These are phyloP conservation scores for Idaea biselata DNA, from an alignment of 2,888 invertebrate genomes.

Conservation along the genomic window DNA sequence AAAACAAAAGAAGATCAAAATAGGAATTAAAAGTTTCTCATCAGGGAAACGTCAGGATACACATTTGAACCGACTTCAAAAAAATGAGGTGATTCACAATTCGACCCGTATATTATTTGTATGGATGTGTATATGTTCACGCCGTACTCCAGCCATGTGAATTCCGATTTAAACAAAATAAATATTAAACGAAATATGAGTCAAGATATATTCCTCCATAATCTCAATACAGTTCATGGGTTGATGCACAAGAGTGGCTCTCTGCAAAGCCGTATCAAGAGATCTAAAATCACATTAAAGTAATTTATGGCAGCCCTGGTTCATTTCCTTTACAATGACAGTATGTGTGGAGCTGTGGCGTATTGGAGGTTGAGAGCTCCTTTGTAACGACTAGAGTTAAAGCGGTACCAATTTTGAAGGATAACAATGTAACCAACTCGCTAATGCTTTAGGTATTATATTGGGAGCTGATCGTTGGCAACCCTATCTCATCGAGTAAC, in stretches of 20 bases:
- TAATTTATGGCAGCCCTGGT: conserved; percentile 17
- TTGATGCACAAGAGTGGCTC: conserved; percentile 1
- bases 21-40: too few relatives aligned
- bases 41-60: too few relatives aligned
- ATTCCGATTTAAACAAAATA: too few relatives aligned
- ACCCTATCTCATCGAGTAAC: too few relatives aligned
- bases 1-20: too few relatives aligned
- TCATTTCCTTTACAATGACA: conserved; percentile 18
- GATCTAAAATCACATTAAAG: conserved; percentile 15
- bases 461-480: too few relatives aligned
- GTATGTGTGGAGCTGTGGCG: conserved; percentile 11
- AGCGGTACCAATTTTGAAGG: neutral
- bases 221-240: neutral
- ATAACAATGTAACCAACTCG: neutral
- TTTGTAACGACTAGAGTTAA: neutral
- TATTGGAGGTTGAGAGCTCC: neutral
- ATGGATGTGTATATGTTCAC: too few relatives aligned
- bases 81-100: too few relatives aligned
- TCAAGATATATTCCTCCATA: neutral
- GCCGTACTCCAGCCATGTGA: too few relatives aligned
- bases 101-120: too few relatives aligned
- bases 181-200: neutral
- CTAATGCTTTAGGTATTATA: too few relatives aligned
- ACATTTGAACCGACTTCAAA: too few relatives aligned
- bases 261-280: neutral